phyloP scores from a whole-genome alignment of 2,888 invertebrate genomes.

The Tolmerus cingulatus region DNA sequence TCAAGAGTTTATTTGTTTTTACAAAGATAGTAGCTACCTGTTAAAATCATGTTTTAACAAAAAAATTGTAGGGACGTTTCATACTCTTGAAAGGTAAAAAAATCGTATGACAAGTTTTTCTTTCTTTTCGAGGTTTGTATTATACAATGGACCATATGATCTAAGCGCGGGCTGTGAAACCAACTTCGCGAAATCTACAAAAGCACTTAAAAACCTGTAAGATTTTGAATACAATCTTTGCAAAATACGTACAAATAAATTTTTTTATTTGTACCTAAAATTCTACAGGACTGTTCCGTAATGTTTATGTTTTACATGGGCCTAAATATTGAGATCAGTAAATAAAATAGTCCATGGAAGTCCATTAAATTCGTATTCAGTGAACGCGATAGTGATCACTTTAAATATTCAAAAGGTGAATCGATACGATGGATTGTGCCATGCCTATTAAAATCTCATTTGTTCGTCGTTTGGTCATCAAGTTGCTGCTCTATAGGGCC shows the following conservation, averaged over 20 bases:
- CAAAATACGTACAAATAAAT: not conserved
- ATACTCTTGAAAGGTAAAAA: too few species aligned
- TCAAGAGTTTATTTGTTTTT: too few species aligned
- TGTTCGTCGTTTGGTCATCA: not conserved
- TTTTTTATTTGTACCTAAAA: too few species aligned
- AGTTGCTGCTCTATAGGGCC: not conserved
- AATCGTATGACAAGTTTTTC: too few species aligned
- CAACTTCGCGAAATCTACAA: too few species aligned
- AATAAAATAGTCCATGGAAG: not conserved
- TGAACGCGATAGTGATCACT: not conserved
- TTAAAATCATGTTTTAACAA: too few species aligned
- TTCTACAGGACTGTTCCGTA: not conserved
- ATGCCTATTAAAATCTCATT: not conserved
- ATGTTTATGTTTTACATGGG: not conserved
- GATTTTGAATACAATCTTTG: not conserved
- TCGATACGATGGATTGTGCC: not conserved
- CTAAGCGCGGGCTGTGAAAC: too few species aligned
- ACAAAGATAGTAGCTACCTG: too few species aligned
- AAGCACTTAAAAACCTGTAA: too few species aligned
- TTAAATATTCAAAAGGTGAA: not conserved
- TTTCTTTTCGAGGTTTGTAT: too few species aligned
- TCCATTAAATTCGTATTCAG: not conserved
- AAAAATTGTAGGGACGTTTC: too few species aligned
- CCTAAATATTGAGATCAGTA: not conserved
- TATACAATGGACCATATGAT: too few species aligned